Base-by-base conservation (phyloP, 2,797 vertebrate species). In the Acropternis orthonyx region DNA sequence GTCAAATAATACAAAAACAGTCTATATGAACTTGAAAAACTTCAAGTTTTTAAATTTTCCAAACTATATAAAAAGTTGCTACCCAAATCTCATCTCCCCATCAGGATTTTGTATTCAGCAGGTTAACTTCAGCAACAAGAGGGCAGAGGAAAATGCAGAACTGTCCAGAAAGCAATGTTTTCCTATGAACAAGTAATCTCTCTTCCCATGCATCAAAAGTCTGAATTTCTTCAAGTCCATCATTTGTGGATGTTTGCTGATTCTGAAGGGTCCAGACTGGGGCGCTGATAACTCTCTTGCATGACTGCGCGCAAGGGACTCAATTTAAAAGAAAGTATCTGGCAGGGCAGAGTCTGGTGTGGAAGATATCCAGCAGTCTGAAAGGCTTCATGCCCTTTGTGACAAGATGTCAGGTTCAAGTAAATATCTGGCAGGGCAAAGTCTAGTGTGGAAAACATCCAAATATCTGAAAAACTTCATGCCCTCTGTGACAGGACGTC, bases 371-470 rank as follows among this genome's bases (percentile, higher is more conserved):
- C 93, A 88, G 82, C 48, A 92, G 95, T 93, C 79, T 96, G 96
- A 96, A 96, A 97, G 95, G 89, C 79, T 94, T 96, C 95, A 92
- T 89, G 94, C 95, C 95, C 91, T 96, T 87, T 91, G 67, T 96
- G 96, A 96, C 95, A 97, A 94, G 76, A 95, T 95, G 95, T 96
- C 95, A 96, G 91, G 93, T 89, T 96, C 91, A 75, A 95, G 91
- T 82, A 95, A 96, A 86, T 96, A 96, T 93, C 89, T 95, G 95
- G 91, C 95, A 96, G 95, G 51, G 73, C 15, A 1, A 96, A 96
- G 85, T 72, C 93, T 94, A 94, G 88, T 81, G 87, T 84, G 88
- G 92, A 95, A 96, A 96, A 91, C 78, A 90, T 95, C 90, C 93
- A 94, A 88, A 59, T 83, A 93, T 80, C 69, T 86, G 89, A 95